A percentile compares a stretch with the other conserved stretches of the same genome.
phyloP scores from a whole-genome alignment of 2,797 vertebrate species.

The Crenichthys baileyi region DNA sequence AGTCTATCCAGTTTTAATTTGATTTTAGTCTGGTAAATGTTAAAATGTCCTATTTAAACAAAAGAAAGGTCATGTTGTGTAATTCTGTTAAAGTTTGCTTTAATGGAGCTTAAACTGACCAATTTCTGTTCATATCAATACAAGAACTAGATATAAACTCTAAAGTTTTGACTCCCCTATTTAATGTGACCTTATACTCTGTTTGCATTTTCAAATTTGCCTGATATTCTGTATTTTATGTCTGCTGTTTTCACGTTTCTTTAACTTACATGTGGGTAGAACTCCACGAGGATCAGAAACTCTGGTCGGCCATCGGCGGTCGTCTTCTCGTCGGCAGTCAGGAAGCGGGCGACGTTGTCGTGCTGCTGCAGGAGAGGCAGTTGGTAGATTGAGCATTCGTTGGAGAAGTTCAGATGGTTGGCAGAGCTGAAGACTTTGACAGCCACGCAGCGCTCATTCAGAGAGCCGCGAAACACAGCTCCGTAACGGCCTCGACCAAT shows the following conservation, averaged over 20 bases:
- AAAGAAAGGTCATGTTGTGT: neutral
- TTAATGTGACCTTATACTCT: neutral
- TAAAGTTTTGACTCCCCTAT: neutral
- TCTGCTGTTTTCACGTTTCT: neutral
- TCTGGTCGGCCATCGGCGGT: slow-evolving; percentile 87
- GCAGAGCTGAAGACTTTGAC: slow-evolving; percentile 92
- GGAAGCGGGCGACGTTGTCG: slow-evolving; percentile 90
- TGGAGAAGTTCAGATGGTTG: slow-evolving; percentile 90
- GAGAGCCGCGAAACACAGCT: slow-evolving; percentile 89
- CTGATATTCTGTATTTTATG: neutral
- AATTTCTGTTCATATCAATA: neutral
- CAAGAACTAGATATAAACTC: neutral
- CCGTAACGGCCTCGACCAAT: slow-evolving; percentile 95
- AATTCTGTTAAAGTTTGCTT: neutral
- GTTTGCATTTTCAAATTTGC: neutral
- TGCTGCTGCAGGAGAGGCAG: slow-evolving; percentile 90
- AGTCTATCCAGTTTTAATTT: neutral
- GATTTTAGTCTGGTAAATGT: neutral
- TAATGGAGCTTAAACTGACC: neutral
- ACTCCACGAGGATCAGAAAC: slow-evolving; percentile 91
- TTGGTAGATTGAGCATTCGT: slow-evolving; percentile 91
- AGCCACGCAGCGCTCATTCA: slow-evolving; percentile 90
- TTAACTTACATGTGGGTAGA: slow-evolving; percentile 67
- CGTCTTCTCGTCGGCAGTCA: slow-evolving; percentile 88
- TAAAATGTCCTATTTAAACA: neutral